Percentiles rank a stretch among this genome's conserved stretches.
Evolutionary conservation across 2,888 invertebrate species (phyloP).

Genomic region (Cheilosia impressa): DNA sequence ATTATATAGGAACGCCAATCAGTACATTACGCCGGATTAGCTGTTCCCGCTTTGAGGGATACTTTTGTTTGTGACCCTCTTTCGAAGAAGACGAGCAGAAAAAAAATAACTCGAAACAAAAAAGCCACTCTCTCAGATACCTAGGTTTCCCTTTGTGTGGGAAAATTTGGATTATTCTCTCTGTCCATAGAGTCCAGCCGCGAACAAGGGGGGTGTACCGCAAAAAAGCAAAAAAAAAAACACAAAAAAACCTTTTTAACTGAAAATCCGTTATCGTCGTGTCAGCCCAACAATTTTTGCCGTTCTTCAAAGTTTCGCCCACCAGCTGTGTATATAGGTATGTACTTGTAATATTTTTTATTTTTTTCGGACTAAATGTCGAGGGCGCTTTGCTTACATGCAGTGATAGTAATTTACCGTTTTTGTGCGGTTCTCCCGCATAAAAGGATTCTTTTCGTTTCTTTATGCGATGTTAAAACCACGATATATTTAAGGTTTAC

Average conservation of each 20-base stretch:
- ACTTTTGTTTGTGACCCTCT: conserved; percentile 3
- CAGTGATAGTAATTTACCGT: conserved; percentile 45
- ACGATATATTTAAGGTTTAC: conserved; percentile 66
- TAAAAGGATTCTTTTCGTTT: conserved; percentile 45
- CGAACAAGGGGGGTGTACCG: neutral
- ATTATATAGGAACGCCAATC: neutral
- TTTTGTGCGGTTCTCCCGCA: conserved; percentile 32
- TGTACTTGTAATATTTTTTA: neutral
- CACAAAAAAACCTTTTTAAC: conserved; percentile 20
- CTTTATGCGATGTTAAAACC: conserved; percentile 33
- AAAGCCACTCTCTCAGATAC: conserved; percentile 16
- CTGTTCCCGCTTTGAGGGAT: neutral
- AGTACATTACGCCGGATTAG: conserved; percentile 6
- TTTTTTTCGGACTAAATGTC: conserved; percentile 35
- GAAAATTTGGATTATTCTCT: conserved; percentile 12
- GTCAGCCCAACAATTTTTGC: conserved; percentile 35
- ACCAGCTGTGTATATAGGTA: neutral
- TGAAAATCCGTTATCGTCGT: conserved; percentile 21
- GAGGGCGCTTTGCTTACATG: conserved; percentile 24
- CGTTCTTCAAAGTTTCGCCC: conserved; percentile 32
- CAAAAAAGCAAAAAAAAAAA: neutral
- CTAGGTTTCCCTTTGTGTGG: conserved; percentile 33
- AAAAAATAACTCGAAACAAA: neutral
- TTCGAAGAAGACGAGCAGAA: neutral
- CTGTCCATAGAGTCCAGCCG: conserved; percentile 44